These are phyloP conservation scores for Phortica variegata DNA, from an alignment of 1,140 invertebrate genomes.

Conservation along the genomic window DNA sequence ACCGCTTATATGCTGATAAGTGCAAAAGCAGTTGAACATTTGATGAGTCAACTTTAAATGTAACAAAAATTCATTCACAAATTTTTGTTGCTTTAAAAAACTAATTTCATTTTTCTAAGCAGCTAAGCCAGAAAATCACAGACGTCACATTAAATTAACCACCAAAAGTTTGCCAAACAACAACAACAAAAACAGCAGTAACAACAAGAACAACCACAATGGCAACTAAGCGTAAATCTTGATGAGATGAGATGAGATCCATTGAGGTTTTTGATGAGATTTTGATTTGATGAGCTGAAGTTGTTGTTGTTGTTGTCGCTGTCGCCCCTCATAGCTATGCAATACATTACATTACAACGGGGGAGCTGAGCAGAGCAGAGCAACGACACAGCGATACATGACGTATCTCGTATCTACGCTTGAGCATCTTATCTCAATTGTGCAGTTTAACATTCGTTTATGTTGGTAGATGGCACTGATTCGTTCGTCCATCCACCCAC, in stretches of 20 bases:
- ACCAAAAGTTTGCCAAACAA: background rate
- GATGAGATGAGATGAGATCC: constrained; percentile 4
- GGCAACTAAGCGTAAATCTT: constrained; percentile 5
- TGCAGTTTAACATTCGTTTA: constrained; percentile 5
- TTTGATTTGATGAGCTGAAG: background rate
- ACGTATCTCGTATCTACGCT: background rate
- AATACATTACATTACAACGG: too few relatives aligned
- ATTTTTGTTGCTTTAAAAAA: too few relatives aligned
- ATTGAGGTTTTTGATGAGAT: too few relatives aligned
- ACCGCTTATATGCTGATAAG: too few relatives aligned
- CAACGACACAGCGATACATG: background rate
- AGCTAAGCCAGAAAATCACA: too few relatives aligned
- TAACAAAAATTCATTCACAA: too few relatives aligned
- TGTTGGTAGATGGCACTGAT: too few relatives aligned
- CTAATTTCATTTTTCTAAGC: too few relatives aligned
- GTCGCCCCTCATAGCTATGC: background rate
- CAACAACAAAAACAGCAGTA: background rate
- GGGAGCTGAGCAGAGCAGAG: background rate
- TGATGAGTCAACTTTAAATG: too few relatives aligned
- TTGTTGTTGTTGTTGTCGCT: constrained; percentile 20
- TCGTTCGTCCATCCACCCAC: too few relatives aligned
- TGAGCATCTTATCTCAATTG: constrained; percentile 9
- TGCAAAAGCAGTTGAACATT: too few relatives aligned
- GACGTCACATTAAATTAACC: too few relatives aligned
- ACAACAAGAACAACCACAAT: constrained; percentile 3